Evolutionary conservation across 2,113 vertebrate genomes (phyloP), one percentile per base, ranked within the genome.

Genomic region (Origma solitaria): DNA sequence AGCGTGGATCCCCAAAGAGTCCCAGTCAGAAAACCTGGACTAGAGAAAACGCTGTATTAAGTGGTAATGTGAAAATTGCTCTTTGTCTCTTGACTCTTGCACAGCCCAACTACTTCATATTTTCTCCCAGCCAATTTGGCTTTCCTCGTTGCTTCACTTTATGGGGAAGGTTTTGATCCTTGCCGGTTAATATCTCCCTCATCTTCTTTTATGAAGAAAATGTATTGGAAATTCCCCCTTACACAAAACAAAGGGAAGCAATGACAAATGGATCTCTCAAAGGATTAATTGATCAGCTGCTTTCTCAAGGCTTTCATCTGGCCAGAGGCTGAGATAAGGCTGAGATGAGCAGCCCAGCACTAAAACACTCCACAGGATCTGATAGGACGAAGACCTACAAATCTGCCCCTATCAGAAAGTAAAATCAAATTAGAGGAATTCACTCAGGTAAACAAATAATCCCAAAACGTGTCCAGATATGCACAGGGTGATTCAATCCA

Each of bases 341-440:
- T 50, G 6, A 88, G 53, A 88, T 50, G 64, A 94, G 68, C 40
- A 86, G 72, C 35, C 47, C 85, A 71, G 42, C 71, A 90, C 38
- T 70, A 76, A 91, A 82, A 77, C 31, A 33, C 53, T 51, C 11
- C 19, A n/a, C 56, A 13, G 45, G 42, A 76, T 65, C 40, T 2
- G 13, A 95, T 56, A 96, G 73, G 58, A 86, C 37, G 82, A 78
- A 77, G 62, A 79, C 35, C 68, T 27, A 44, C 56, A 73, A 65
- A 93, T 68, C 68, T 88, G 58, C 10, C 40, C 28, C 58, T 94
- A 95, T 95, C 92, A 88, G 75, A 94, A 87, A 81, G 68, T 44
- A 88, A 31, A 91, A 88, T 95, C 90, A 86, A 90, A 92, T 95
- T 88, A 96, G 87, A 96, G 66, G 94, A 96, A 93, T 68, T 88